Evolutionary conservation across 2,888 invertebrate species (phyloP).

Genomic region (Auanema freiburgensis): DNA sequence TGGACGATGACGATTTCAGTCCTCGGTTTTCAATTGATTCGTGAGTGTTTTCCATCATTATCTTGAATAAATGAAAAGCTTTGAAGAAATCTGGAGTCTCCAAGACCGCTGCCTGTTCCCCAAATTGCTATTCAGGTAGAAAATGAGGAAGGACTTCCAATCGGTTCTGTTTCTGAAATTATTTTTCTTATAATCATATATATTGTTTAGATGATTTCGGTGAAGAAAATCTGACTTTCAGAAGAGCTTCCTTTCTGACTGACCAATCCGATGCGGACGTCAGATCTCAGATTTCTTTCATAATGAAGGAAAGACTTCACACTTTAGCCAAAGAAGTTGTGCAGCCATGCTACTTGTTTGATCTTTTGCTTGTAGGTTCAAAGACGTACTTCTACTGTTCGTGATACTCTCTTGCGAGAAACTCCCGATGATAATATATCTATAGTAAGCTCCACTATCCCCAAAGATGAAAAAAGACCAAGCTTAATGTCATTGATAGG

Average conservation of each 20-base stretch:
- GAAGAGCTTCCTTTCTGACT: background rate
- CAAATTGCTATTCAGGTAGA: slow-evolving; percentile 3
- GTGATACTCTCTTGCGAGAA: slow-evolving; percentile 47
- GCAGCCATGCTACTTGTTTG: background rate
- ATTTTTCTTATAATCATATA: background rate
- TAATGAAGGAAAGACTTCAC: slow-evolving; percentile 54
- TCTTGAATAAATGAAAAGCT: background rate
- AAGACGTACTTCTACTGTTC: slow-evolving; percentile 52
- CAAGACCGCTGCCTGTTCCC: background rate
- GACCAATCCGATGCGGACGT: slow-evolving; percentile 27
- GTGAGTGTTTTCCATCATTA: background rate
- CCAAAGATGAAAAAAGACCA: slow-evolving; percentile 41
- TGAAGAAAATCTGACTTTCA: background rate
- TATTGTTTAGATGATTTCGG: background rate
- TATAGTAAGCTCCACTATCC: slow-evolving; percentile 22
- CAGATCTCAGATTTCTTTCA: slow-evolving; percentile 47
- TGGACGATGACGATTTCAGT: slow-evolving; percentile 11
- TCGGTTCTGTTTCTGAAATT: background rate
- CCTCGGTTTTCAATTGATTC: background rate
- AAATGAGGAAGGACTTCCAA: background rate
- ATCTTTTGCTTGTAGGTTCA: slow-evolving; percentile 32
- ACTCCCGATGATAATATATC: slow-evolving; percentile 46
- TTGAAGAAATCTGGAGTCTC: background rate
- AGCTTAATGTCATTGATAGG: slow-evolving; percentile 59
- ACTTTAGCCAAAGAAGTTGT: slow-evolving; percentile 41